A percentile compares a stretch with the other conserved stretches of the same genome.
phyloP scores from a whole-genome alignment of 2,113 vertebrate species.

The Colistium nudipinnis region DNA sequence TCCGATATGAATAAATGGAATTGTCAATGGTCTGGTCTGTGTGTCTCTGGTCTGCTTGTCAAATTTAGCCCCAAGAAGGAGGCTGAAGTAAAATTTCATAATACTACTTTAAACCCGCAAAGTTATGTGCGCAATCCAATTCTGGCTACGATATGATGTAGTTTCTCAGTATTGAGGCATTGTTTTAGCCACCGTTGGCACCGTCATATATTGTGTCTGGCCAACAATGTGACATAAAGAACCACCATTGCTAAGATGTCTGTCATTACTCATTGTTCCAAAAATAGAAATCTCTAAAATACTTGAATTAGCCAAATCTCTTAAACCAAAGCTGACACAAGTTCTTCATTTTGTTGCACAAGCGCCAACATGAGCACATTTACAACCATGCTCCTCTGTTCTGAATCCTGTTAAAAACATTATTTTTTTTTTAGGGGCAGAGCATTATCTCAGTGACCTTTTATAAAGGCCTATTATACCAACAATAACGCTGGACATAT shows the following conservation, averaged over 20 bases:
- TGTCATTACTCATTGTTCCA: conserved; percentile 30
- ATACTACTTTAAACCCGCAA: background rate
- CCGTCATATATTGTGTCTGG: conserved; percentile 2
- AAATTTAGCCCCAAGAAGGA: background rate
- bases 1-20: conserved; percentile 75
- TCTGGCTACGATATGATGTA: background rate
- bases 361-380: conserved; percentile 37
- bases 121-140: background rate
- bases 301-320: conserved; percentile 33
- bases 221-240: conserved; percentile 18
- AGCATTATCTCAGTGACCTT: conserved; percentile 47
- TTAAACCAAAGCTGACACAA: conserved; percentile 37
- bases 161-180: background rate
- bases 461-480: conserved; percentile 57
- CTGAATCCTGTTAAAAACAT: conserved; percentile 37
- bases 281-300: conserved; percentile 40
- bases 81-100: background rate
- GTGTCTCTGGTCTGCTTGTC: conserved; percentile 14
- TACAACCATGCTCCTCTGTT: conserved; percentile 4
- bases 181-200: background rate
- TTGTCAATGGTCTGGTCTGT: conserved; percentile 24
- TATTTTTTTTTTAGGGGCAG: no score
- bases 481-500: conserved; percentile 27
- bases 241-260: conserved; percentile 28
- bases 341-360: conserved; percentile 48